Percentiles rank a stretch among this genome's conserved stretches.
phyloP scores from a whole-genome alignment of 2,113 vertebrate genomes.

The Mus musculus region GRCm39 chr11:14446501-14447000 shows the following conservation, averaged over 20 bases:
- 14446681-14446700: neutral
- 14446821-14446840: neutral
- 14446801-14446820: neutral
- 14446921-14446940: neutral
- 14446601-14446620: neutral
- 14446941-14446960: neutral
- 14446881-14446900: neutral
- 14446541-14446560: too few species aligned
- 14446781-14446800: neutral
- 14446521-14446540: too few species aligned
- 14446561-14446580: neutral
- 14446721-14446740: too few species aligned
- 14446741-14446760: accelerated
- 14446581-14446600: too few species aligned
- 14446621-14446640: neutral
- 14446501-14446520: too few species aligned
- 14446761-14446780: neutral
- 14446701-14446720: neutral
- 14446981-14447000: neutral
- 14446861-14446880: neutral
- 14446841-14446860: neutral
- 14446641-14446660: neutral
- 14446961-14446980: neutral
- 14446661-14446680: neutral
- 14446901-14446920: accelerated